These are phyloP conservation scores for Thamnophis sirtalis DNA, from an alignment of 2,113 vertebrate species.

Conservation along the genomic window DNA sequence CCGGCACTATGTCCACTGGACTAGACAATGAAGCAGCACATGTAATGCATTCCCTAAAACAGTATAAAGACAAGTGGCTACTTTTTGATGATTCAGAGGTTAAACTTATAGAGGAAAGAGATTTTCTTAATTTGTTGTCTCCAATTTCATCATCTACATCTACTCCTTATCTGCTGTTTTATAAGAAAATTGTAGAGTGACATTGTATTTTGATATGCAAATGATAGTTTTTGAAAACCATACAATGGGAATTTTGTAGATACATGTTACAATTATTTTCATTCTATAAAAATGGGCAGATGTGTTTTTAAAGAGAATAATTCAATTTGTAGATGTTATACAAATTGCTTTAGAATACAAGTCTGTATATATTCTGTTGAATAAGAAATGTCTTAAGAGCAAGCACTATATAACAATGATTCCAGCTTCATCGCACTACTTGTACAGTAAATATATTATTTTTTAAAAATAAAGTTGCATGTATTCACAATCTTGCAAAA, in stretches of 20 bases:
- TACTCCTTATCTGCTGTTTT: conserved; percentile 95
- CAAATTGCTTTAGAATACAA: conserved; percentile 59
- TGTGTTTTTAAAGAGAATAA: conserved; percentile 51
- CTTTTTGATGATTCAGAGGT: conserved; percentile 96
- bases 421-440: conserved; percentile 59
- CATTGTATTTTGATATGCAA: conserved; percentile 62
- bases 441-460: conserved; percentile 61
- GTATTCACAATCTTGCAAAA: conserved; percentile 68
- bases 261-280: conserved; percentile 51
- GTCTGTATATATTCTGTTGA: conserved; percentile 57
- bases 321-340: conserved; percentile 44
- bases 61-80: conserved; percentile 94
- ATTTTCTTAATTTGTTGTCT: conserved; percentile 89
- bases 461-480: conserved; percentile 67
- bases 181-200: conserved; percentile 79
- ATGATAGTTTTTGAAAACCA: conserved; percentile 56
- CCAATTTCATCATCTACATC: conserved; percentile 85
- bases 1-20: conserved; percentile 1
- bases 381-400: conserved; percentile 45
- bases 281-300: conserved; percentile 56
- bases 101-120: conserved; percentile 88
- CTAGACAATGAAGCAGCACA: conserved; percentile 63
- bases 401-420: conserved; percentile 59
- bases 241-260: conserved; percentile 61
- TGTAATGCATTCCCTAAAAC: conserved; percentile 74